These are phyloP conservation scores for Takifugu bimaculatus DNA, from an alignment of 2,113 vertebrate genomes.

Conservation along the genomic window DNA sequence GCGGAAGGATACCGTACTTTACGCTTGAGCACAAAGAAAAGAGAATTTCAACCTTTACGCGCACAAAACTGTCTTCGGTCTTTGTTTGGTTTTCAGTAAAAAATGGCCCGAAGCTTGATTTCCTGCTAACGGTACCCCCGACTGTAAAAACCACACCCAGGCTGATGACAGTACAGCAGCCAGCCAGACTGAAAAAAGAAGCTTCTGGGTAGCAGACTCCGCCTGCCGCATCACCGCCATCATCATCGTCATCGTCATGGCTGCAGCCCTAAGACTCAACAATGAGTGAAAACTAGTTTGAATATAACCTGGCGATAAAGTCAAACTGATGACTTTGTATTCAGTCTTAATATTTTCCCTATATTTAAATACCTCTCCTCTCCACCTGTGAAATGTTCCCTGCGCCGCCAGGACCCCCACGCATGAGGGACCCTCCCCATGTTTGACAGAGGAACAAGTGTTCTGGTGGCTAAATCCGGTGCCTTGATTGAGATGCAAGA, in stretches of 20 bases:
- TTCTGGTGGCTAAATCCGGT: no score
- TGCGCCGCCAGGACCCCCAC: no score
- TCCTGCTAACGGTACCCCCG: conserved; percentile 80
- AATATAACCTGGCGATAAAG: no score
- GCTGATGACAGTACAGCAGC: conserved; percentile 67
- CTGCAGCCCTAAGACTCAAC: conserved; percentile 5
- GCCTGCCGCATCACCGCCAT: conserved; percentile 36
- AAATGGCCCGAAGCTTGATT: conserved; percentile 55
- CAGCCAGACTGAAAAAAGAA: conserved; percentile 39
- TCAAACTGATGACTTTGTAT: no score
- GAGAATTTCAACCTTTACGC: conserved; percentile 11
- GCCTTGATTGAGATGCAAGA: no score
- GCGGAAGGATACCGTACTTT: conserved; percentile 16
- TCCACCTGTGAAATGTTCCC: no score
- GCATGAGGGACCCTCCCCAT: no score
- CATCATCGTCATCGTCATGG: conserved; percentile 18
- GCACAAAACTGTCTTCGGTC: conserved; percentile 21
- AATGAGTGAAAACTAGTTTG: no score
- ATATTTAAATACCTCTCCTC: no score
- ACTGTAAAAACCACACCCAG: conserved; percentile 83
- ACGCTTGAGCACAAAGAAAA: conserved; percentile 1
- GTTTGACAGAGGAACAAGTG: no score
- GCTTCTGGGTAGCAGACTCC: conserved; percentile 53
- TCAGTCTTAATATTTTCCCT: no score
- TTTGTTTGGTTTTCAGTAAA: conserved; percentile 64